Evolutionary conservation across 2,888 invertebrate species (phyloP).

Genomic region (Drosophila multiciliata): DNA sequence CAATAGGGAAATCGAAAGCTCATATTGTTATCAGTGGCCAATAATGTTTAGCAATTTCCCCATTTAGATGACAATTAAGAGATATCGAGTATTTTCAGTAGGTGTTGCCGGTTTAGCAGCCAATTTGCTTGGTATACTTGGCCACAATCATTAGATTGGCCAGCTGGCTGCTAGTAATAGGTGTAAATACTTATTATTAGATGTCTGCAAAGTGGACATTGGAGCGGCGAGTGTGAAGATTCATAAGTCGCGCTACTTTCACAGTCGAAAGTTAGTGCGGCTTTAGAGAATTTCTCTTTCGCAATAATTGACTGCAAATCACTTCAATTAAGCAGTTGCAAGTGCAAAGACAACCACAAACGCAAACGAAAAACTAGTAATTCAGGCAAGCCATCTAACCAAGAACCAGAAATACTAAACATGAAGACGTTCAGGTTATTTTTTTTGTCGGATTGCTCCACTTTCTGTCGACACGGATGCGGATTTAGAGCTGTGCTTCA

Average conservation of each 20-base stretch:
- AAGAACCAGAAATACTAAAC: conserved; percentile 67
- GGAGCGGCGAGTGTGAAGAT: conserved; percentile 12
- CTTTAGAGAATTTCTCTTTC: conserved; percentile 77
- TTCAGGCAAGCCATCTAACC: conserved; percentile 25
- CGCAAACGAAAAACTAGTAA: conserved; percentile 34
- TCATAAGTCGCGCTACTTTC: conserved; percentile 62
- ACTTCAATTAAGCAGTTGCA: conserved; percentile 70
- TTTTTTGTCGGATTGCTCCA: conserved; percentile 54
- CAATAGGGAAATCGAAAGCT: conserved; percentile 50
- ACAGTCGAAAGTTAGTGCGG: conserved; percentile 68
- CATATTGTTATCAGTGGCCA: conserved; percentile 14
- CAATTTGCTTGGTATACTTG: conserved; percentile 38
- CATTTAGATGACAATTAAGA: conserved; percentile 60
- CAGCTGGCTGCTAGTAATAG: conserved; percentile 3
- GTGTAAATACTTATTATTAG: conserved; percentile 58
- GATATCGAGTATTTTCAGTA: conserved; percentile 32
- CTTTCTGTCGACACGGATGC: conserved; percentile 74
- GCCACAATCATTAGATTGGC: conserved; percentile 27
- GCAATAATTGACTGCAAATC: conserved; percentile 78
- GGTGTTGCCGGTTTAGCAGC: conserved; percentile 53
- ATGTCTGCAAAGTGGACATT: conserved; percentile 28
- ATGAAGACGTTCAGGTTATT: conserved; percentile 64
- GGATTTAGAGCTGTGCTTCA: conserved; percentile 61
- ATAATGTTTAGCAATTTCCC: conserved; percentile 30
- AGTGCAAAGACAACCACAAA: conserved; percentile 50